Percentiles rank a stretch among this genome's conserved stretches.
Evolutionary conservation across 2,797 vertebrate genomes (phyloP).

Genomic region (Streptopelia turtur): DNA sequence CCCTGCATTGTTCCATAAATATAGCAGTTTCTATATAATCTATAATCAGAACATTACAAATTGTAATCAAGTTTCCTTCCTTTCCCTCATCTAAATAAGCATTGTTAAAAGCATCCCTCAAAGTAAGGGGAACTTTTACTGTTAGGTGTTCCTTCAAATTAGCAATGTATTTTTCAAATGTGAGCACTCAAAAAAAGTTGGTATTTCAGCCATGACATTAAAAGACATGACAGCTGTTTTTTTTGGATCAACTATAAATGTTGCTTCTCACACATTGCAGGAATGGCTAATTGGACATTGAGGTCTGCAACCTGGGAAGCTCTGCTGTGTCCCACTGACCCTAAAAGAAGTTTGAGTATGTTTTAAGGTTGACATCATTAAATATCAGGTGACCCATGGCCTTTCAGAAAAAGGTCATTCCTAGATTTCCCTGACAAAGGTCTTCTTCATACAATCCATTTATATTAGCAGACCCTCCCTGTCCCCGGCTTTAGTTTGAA

Average conservation of each 20-base stretch:
- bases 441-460: neutral
- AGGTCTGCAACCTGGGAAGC: neutral
- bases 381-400: neutral
- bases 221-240: fast-evolving
- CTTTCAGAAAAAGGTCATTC: neutral
- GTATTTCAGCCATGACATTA: neutral
- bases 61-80: neutral
- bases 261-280: neutral
- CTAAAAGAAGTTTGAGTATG: neutral
- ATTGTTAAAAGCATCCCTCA: neutral
- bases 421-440: neutral
- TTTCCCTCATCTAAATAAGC: neutral
- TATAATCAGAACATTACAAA: neutral
- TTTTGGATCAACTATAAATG: neutral
- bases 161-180: neutral
- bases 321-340: neutral
- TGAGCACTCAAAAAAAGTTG: neutral
- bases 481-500: neutral
- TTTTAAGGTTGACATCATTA: neutral
- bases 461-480: neutral
- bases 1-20: neutral
- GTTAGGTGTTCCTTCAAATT: neutral
- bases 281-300: neutral
- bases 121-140: neutral
- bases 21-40: neutral